A percentile compares a stretch with the other conserved stretches of the same genome.
Evolutionary conservation across 92 coral and sea anemone genomes (phyloP).

Genomic region (Epizoanthus stellaris): DNA sequence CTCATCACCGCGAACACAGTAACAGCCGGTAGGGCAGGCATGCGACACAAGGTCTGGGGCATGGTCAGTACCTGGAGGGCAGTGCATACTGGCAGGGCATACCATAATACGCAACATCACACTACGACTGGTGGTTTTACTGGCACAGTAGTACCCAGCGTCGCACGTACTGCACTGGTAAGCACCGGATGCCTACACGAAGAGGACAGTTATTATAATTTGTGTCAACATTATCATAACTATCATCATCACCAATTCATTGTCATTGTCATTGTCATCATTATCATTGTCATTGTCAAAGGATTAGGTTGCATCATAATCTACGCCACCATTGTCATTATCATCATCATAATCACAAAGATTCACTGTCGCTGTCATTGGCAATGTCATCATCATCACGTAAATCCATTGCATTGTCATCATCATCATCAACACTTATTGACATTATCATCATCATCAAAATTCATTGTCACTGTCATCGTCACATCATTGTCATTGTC

Average conservation of each 20-base stretch:
- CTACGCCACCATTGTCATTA: neutral
- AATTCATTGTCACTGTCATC: neutral
- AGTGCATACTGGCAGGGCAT: conserved; percentile 96
- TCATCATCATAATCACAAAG: no score
- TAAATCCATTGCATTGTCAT: neutral
- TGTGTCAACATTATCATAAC: neutral
- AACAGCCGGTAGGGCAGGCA: conserved; percentile 83
- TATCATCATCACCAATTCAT: neutral
- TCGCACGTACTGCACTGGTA: conserved; percentile 82
- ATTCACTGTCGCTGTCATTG: no score
- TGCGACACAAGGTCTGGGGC: conserved; percentile 91
- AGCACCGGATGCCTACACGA: conserved; percentile 86
- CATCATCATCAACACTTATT: neutral
- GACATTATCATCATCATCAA: neutral
- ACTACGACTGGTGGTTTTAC: conserved; percentile 84
- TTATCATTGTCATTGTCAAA: no score
- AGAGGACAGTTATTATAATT: neutral
- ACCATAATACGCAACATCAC: conserved; percentile 77
- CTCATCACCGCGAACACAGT: conserved; percentile 97
- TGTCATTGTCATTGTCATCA: neutral
- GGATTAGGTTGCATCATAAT: neutral
- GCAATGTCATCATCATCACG: neutral
- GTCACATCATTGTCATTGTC: neutral
- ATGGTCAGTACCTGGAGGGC: conserved; percentile 80
- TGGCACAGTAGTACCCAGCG: conserved; percentile 92